phyloP scores from a whole-genome alignment of 2,113 vertebrate species.

The Turdus rufiventris region DNA sequence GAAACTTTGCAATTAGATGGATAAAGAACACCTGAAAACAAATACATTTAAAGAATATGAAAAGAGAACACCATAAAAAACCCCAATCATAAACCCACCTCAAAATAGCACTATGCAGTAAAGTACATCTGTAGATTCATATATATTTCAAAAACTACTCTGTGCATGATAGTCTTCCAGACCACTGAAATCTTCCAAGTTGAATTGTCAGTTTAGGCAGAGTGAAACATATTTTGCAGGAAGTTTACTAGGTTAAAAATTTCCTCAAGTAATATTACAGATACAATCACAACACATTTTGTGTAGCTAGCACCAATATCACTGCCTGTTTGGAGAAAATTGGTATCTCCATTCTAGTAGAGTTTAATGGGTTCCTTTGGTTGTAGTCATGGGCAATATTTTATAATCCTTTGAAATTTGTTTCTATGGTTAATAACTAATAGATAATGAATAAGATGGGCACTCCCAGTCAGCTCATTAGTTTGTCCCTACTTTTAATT shows the following conservation, averaged over 20 bases:
- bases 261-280: not conserved
- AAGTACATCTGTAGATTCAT: not conserved
- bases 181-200: not conserved
- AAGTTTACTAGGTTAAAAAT: constrained; percentile 1
- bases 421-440: not conserved
- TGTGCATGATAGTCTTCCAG: not conserved
- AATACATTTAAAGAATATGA: not conserved
- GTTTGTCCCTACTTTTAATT: not conserved
- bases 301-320: not conserved
- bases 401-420: not conserved
- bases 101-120: not conserved
- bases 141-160: not conserved
- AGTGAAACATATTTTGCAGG: not conserved
- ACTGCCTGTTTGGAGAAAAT: not conserved
- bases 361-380: not conserved
- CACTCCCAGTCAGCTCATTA: not conserved
- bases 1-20: not conserved
- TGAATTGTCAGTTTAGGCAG: not conserved
- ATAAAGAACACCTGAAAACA: not conserved
- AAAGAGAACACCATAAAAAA: not conserved
- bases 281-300: not conserved
- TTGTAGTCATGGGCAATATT: not conserved
- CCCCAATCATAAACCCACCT: accelerated
- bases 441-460: not conserved
- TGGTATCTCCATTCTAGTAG: not conserved